Percentiles rank a stretch among this genome's conserved stretches.
These are phyloP conservation scores for Cantharis rufa DNA, from an alignment of 2,888 invertebrate genomes.

Conservation along the genomic window DNA sequence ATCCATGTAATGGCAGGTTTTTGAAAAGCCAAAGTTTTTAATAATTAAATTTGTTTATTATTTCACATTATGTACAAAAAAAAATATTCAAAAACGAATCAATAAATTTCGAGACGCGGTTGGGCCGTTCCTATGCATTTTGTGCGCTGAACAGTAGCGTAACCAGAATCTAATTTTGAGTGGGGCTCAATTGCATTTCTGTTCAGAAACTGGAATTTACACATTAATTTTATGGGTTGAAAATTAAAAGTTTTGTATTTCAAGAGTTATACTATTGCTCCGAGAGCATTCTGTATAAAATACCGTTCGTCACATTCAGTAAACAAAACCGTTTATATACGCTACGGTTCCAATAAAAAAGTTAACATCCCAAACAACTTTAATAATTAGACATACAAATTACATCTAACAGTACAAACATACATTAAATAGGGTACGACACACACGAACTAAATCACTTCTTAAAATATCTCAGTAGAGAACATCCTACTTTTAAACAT, in stretches of 20 bases:
- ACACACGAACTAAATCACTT: not conserved
- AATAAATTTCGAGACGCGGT: too few species aligned
- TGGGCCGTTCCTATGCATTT: too few species aligned
- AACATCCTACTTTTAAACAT: not conserved
- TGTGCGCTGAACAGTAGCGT: too few species aligned
- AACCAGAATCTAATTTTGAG: too few species aligned
- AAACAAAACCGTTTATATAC: conserved; percentile 15
- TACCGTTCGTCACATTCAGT: not conserved
- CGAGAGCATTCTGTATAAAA: not conserved
- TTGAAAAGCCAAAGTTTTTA: not conserved
- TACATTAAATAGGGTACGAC: not conserved
- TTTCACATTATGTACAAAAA: not conserved
- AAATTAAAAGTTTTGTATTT: too few species aligned
- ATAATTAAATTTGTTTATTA: not conserved
- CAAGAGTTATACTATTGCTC: not conserved
- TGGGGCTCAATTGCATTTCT: too few species aligned
- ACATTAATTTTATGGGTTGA: too few species aligned
- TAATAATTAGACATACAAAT: conserved; percentile 1
- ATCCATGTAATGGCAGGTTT: not conserved
- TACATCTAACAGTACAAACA: conserved; percentile 14
- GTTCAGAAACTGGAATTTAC: too few species aligned
- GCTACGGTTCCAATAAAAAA: conserved; percentile 10
- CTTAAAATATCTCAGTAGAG: not conserved
- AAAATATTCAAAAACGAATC: too few species aligned
- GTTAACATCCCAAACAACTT: conserved; percentile 9